Evolutionary conservation across 1,140 invertebrate genomes (phyloP).

Genomic region (Trichonephila inaurata): DNA sequence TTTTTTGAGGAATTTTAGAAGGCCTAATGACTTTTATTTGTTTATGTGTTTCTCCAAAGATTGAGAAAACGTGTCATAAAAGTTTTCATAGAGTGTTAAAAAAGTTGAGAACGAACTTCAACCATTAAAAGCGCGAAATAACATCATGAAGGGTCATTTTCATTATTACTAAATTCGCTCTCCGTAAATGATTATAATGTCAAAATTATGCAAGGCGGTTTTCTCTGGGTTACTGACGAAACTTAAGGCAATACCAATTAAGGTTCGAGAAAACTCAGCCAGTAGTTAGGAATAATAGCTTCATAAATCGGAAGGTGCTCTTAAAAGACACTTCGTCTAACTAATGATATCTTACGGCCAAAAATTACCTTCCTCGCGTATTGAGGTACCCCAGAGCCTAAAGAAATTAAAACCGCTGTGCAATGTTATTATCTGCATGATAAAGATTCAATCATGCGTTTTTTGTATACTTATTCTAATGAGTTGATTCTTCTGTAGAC

Average conservation of each 20-base stretch:
- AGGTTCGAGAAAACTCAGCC: not conserved
- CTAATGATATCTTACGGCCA: not conserved
- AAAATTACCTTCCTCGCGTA: too few species aligned
- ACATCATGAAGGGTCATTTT: not conserved
- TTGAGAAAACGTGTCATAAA: not conserved
- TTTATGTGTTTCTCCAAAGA: not conserved
- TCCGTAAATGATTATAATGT: slow-evolving; percentile 2
- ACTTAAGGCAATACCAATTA: slow-evolving; percentile 5
- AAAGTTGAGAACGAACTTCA: not conserved
- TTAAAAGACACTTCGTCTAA: not conserved
- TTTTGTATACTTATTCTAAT: too few species aligned
- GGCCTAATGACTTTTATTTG: too few species aligned
- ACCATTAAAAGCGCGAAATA: not conserved
- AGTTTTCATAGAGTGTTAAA: not conserved
- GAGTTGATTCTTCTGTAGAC: too few species aligned
- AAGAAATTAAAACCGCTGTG: too few species aligned
- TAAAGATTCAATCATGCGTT: too few species aligned
- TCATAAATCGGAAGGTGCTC: not conserved
- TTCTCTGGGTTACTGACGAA: not conserved
- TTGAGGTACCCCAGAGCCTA: too few species aligned
- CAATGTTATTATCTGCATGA: too few species aligned
- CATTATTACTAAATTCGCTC: not conserved
- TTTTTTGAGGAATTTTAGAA: too few species aligned
- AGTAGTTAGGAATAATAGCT: slow-evolving; percentile 3
- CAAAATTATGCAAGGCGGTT: not conserved